phyloP scores from a whole-genome alignment of 2,797 vertebrate genomes.

The Acanthurus tractus region DNA sequence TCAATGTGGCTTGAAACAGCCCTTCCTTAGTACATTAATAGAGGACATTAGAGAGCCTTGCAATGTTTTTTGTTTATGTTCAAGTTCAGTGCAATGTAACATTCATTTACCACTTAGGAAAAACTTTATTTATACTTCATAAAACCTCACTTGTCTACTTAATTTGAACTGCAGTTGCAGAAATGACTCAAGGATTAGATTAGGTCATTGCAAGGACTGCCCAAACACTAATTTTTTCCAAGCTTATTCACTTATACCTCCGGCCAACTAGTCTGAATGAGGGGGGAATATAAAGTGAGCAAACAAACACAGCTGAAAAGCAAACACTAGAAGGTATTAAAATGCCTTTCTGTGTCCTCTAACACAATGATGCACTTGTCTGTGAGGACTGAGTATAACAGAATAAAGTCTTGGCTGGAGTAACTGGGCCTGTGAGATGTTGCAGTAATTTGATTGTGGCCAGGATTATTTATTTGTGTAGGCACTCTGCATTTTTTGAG shows the following conservation, averaged over 20 bases:
- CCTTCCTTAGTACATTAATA: too few relatives aligned
- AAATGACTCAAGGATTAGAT: constrained; percentile 21
- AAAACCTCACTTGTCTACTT: not conserved
- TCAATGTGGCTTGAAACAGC: too few relatives aligned
- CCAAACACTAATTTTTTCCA: constrained; percentile 17
- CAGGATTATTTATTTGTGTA: constrained; percentile 23
- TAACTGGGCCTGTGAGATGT: constrained; percentile 45
- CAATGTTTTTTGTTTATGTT: too few relatives aligned
- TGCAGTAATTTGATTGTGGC: constrained; percentile 45
- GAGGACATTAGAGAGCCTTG: too few relatives aligned
- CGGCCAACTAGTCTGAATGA: not conserved
- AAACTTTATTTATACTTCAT: not conserved
- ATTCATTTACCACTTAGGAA: not conserved
- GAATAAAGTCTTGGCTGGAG: constrained; percentile 65
- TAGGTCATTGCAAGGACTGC: constrained; percentile 29
- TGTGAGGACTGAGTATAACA: constrained; percentile 45
- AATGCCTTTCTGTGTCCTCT: constrained; percentile 55
- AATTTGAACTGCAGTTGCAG: not conserved
- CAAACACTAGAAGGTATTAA: constrained; percentile 67
- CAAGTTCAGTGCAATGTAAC: not conserved
- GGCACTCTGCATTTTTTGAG: not conserved
- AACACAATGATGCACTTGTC: constrained; percentile 73
- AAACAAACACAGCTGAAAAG: constrained; percentile 65
- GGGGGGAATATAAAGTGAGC: constrained; percentile 47
- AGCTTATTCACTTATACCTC: constrained; percentile 11